Percentiles rank a stretch among this genome's conserved stretches.
phyloP scores from a whole-genome alignment of 1,140 invertebrate species.

The Microplitis demolitor region DNA sequence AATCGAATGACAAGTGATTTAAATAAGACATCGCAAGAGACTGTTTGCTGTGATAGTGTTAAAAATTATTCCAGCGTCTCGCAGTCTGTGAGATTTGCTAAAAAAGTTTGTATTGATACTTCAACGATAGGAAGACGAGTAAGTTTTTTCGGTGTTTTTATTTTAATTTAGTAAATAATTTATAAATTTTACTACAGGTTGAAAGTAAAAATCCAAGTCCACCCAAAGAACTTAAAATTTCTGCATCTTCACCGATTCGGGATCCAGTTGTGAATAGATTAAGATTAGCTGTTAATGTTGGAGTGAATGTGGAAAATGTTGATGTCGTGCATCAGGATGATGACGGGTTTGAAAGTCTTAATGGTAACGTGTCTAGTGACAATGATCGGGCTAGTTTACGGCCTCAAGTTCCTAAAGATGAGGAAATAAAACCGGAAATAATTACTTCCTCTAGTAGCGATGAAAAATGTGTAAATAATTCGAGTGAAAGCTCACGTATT shows the following conservation, averaged over 20 bases:
- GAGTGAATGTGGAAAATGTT: slow-evolving; percentile 37
- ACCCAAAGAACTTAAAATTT: too few relatives aligned
- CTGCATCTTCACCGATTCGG: too few relatives aligned
- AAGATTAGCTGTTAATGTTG: slow-evolving; percentile 31
- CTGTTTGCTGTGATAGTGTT: slow-evolving; percentile 43
- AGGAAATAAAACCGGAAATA: slow-evolving; percentile 33
- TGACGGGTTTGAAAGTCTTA: slow-evolving; percentile 86
- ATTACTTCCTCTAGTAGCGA: not conserved
- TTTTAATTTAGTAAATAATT: not conserved
- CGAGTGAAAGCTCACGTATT: not conserved
- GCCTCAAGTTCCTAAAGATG: slow-evolving; percentile 22
- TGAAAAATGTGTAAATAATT: not conserved
- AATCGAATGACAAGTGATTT: slow-evolving; percentile 46
- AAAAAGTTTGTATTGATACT: slow-evolving; percentile 51
- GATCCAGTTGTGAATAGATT: not conserved
- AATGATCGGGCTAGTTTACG: slow-evolving; percentile 58
- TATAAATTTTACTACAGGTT: too few relatives aligned
- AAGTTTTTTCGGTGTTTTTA: not conserved
- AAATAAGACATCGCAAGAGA: slow-evolving; percentile 53
- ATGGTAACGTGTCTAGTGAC: slow-evolving; percentile 79
- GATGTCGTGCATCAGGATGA: slow-evolving; percentile 65
- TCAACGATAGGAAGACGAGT: slow-evolving; percentile 28
- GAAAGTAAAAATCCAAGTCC: too few relatives aligned
- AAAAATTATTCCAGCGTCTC: slow-evolving; percentile 40
- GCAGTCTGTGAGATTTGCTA: slow-evolving; percentile 55